These are phyloP conservation scores for Scaptomyza caliginosa DNA, from an alignment of 2,888 invertebrate species.

Conservation along the genomic window DNA sequence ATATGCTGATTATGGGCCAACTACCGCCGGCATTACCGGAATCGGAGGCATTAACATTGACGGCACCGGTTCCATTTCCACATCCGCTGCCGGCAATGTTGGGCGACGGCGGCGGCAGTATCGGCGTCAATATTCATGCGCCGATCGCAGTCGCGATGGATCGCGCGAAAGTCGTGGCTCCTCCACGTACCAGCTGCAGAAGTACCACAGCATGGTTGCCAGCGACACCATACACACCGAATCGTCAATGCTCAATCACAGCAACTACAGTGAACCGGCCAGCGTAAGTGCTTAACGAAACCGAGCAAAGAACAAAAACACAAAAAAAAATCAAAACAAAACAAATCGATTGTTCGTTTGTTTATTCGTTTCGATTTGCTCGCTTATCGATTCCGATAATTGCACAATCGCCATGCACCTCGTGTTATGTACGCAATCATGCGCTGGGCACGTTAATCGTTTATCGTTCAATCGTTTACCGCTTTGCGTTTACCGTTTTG, in stretches of 20 bases:
- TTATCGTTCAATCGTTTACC: conserved; percentile 4
- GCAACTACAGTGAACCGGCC: conserved; percentile 77
- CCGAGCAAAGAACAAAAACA: conserved; percentile 3
- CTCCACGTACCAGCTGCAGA: conserved; percentile 62
- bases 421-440: conserved; percentile 26
- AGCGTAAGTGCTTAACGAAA: conserved; percentile 76
- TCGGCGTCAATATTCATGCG: conserved; percentile 82
- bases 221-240: conserved; percentile 79
- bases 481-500: conserved; percentile 15
- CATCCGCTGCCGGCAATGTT: conserved; percentile 58
- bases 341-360: conserved; percentile 19
- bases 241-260: conserved; percentile 73
- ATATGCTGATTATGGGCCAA: conserved; percentile 60
- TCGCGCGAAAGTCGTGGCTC: conserved; percentile 83
- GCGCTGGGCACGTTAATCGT: conserved; percentile 40
- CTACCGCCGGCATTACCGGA: conserved; percentile 31
- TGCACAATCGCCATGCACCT: conserved; percentile 59
- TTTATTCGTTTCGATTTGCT: conserved; percentile 27
- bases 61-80: conserved; percentile 15
- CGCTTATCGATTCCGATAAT: conserved; percentile 54
- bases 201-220: conserved; percentile 73
- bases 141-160: conserved; percentile 81
- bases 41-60: conserved; percentile 49
- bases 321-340: not conserved
- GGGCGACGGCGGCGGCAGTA: conserved; percentile 82